Evolutionary conservation across 2,113 vertebrate genomes (phyloP).

Genomic region (Protobothrops flavoviridis): DNA sequence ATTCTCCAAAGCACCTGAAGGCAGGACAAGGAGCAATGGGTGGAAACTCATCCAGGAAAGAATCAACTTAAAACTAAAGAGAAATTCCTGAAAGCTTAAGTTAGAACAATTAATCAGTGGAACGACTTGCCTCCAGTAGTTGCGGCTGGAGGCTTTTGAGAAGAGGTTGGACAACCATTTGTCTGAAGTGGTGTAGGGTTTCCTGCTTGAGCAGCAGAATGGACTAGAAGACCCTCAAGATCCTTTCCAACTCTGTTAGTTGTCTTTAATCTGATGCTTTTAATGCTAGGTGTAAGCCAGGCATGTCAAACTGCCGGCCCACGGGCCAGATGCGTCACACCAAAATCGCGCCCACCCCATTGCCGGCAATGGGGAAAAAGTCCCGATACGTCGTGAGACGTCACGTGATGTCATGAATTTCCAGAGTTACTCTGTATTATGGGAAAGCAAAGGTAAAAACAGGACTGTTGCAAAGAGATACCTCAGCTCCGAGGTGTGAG

Average conservation of each 20-base stretch:
- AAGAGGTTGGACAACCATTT: not conserved
- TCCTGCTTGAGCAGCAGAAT: not conserved
- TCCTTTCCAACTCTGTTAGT: not conserved
- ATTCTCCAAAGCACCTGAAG: not conserved
- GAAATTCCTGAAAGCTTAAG: not conserved
- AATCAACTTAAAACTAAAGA: not conserved
- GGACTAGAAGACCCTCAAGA: not conserved
- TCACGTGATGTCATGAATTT: too few species aligned
- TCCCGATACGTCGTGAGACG: too few species aligned
- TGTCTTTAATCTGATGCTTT: not conserved
- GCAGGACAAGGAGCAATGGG: not conserved
- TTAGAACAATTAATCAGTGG: not conserved
- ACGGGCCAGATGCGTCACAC: too few species aligned
- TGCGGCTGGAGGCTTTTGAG: not conserved
- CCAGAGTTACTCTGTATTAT: not conserved
- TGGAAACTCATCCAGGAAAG: not conserved
- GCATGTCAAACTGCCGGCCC: too few species aligned
- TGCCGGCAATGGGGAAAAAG: too few species aligned
- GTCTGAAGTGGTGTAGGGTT: not conserved
- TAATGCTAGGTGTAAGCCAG: not conserved
- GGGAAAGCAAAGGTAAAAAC: not conserved
- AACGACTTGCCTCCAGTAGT: not conserved
- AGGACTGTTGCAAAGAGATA: not conserved
- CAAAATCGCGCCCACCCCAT: too few species aligned
- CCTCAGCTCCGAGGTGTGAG: not conserved